Evolutionary conservation across 2,888 invertebrate species (phyloP).

Genomic region (Heliconius sara): DNA sequence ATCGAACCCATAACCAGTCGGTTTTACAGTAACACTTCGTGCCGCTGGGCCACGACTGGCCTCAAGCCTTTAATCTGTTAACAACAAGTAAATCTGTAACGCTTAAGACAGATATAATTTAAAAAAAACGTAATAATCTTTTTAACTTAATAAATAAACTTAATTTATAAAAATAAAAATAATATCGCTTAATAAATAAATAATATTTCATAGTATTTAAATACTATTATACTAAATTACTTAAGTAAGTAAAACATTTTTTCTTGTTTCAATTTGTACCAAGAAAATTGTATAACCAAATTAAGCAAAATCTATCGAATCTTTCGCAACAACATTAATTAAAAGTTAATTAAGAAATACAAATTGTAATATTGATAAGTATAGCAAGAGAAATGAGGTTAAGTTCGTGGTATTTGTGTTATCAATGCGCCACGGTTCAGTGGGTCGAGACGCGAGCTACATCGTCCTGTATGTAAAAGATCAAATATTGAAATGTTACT

Average conservation of each 20-base stretch:
- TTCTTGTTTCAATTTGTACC: neutral
- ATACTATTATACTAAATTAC: too few relatives aligned
- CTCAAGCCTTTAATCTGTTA: too few relatives aligned
- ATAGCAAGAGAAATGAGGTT: constrained; percentile 38
- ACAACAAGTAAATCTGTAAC: neutral
- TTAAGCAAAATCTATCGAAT: neutral
- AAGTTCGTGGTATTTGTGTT: constrained; percentile 45
- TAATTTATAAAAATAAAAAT: too few relatives aligned
- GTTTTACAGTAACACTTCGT: too few relatives aligned
- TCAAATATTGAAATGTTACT: constrained; percentile 34
- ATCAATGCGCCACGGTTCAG: constrained; percentile 38
- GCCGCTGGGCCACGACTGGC: too few relatives aligned
- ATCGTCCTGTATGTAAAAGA: constrained; percentile 32
- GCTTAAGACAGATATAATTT: too few relatives aligned
- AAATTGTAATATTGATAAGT: neutral
- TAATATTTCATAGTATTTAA: neutral
- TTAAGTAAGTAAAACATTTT: too few relatives aligned
- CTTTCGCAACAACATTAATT: neutral
- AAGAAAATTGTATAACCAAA: neutral
- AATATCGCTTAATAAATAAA: neutral
- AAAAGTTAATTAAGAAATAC: neutral
- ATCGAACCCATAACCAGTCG: too few relatives aligned
- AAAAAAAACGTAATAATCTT: too few relatives aligned
- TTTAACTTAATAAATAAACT: too few relatives aligned
- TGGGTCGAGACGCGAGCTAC: constrained; percentile 33